Evolutionary conservation across 2,797 vertebrate genomes (phyloP).

Genomic region (Molossus molossus): DNA sequence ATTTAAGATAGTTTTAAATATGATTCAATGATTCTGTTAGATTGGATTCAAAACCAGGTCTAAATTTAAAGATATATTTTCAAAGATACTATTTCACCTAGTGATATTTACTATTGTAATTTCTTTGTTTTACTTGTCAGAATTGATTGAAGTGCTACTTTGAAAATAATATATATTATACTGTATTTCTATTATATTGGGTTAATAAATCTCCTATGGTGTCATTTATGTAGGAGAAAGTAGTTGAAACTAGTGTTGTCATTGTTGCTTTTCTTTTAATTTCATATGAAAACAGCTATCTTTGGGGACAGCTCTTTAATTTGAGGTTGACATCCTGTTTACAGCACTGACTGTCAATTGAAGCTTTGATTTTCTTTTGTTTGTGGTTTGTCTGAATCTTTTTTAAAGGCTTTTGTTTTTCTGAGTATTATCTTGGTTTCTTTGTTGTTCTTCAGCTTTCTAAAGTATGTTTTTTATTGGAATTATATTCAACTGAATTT

Average conservation of each 20-base stretch:
- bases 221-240: neutral
- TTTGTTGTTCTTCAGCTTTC: neutral
- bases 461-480: neutral
- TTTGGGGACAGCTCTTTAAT: neutral
- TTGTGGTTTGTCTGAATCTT: neutral
- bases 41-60: constrained; percentile 2
- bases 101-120: neutral
- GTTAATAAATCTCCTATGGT: neutral
- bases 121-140: neutral
- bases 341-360: neutral
- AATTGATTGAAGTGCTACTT: neutral
- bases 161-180: neutral
- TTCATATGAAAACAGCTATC: neutral
- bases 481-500: neutral
- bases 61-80: constrained; percentile 9
- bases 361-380: neutral
- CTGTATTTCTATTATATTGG: neutral
- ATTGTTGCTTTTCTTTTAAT: neutral
- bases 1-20: neutral
- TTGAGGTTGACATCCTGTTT: neutral
- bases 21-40: neutral
- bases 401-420: neutral
- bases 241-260: neutral
- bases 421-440: neutral
- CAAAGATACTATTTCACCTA: neutral